Base-by-base conservation (phyloP, 2,888 invertebrate species). In the Macroteleia sp. region DNA sequence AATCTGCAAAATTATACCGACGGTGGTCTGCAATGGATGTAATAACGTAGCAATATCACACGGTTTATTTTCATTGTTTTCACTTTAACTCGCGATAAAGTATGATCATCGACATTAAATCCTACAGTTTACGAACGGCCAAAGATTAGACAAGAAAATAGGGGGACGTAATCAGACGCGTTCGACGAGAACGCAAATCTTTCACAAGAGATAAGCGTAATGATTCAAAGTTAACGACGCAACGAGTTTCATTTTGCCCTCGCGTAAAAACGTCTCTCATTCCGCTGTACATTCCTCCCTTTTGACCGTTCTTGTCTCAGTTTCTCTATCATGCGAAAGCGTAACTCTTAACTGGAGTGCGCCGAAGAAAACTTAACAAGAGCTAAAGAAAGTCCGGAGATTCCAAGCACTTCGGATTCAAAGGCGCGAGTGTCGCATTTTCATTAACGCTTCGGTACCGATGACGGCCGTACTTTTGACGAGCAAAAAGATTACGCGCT, bases 371-470 rank as follows among this genome's bases (percentile, higher is more conserved):
- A 52, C 71, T 78, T 81, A 81, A 84, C 77, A 81, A 81, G 79
- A 82, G 71, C 50, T 66, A 82, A 84, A 83, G 85, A 83, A 78
- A 77, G 77, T 74, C 48, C 30, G 19, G 62, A n/a, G 44, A 83
- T 84, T 85, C 83, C 82, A 80, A 81, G 85, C 84, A 83, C 87
- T 87, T 84, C 82, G 84, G 83, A 83, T 83, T 86, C 87, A 86
- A 88, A 87, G 83, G 85, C 42, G 54, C 62, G 42, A 78, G 42
- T 64, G 62, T 86, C 86, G 85, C 86, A 85, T 86, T 88, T 89
- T 88, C 88, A 89, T 88, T 88, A 89, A 86, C 86, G 86, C 85
- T 80, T 76, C 54, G 52, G 39, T 62, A n/a, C n/a, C n/a, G n/a
- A n/a, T n/a, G n/a, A 22, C 17, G 12, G n/a, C 54, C 70, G 41